Conservation (phyloP, 2,888 invertebrate genomes). For the Cantharis flavilabris region DNA sequence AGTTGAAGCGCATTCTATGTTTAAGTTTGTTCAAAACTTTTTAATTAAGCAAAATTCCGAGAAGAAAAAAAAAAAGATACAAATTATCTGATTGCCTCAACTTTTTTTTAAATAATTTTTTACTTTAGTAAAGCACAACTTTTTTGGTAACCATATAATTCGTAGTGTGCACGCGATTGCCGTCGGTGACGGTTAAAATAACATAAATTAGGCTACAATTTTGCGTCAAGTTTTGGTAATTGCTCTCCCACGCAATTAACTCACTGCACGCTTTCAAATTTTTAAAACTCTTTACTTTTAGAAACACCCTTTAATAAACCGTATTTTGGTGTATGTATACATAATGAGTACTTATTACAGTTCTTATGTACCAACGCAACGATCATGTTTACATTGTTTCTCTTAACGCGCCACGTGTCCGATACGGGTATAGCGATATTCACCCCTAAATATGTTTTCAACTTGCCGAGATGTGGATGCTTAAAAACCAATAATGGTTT, state of each 20-base stretch:
- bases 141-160: conserved; percentile 30
- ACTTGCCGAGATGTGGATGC: not conserved
- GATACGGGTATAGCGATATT: not conserved
- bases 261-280: conserved; percentile 31
- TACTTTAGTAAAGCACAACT: not conserved
- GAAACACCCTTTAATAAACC: not conserved
- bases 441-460: not conserved
- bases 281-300: not conserved
- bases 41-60: not conserved
- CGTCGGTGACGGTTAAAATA: conserved; percentile 34
- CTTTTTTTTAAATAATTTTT: not conserved
- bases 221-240: conserved; percentile 33
- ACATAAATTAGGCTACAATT: conserved; percentile 33
- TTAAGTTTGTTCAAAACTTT: not conserved
- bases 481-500: not conserved
- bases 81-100: not conserved
- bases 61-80: not conserved
- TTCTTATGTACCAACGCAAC: not conserved
- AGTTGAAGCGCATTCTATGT: not conserved
- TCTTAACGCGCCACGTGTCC: conserved; percentile 22
- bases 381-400: not conserved
- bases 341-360: not conserved
- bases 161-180: conserved; percentile 36
- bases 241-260: conserved; percentile 39
- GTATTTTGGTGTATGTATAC: not conserved